Conservation (phyloP, 2,888 invertebrate species). For the Nomada flava region DNA sequence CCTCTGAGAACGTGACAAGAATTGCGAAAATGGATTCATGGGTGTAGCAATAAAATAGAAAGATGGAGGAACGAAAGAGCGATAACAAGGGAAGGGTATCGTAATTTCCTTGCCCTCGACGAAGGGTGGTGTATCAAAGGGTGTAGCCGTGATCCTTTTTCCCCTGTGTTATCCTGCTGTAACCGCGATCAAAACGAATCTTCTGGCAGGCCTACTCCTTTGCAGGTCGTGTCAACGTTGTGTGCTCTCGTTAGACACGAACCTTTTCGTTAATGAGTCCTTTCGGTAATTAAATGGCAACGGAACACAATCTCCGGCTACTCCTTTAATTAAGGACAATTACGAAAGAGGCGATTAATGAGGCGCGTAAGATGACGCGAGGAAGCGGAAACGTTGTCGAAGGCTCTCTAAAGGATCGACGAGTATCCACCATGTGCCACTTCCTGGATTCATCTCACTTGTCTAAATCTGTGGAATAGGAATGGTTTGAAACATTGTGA, state of each 20-base stretch:
- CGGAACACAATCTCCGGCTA: conserved; percentile 64
- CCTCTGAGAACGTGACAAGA: neutral
- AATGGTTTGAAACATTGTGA: conserved; percentile 2
- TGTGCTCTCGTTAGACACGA: conserved; percentile 66
- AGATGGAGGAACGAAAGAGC: neutral
- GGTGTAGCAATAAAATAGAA: neutral
- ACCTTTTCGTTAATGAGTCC: conserved; percentile 72
- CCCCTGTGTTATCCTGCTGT: conserved; percentile 1
- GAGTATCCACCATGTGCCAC: conserved; percentile 27
- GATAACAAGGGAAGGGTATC: neutral
- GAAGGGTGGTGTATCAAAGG: neutral
- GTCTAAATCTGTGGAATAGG: neutral
- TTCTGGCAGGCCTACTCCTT: conserved; percentile 1
- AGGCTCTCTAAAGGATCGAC: conserved; percentile 23
- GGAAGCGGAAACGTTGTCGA: conserved; percentile 53
- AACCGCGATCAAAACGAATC: conserved; percentile 35
- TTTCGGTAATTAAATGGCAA: conserved; percentile 71
- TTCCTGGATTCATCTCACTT: neutral
- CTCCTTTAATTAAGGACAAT: conserved; percentile 73
- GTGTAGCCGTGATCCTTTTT: conserved; percentile 16
- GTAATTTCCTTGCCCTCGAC: conserved; percentile 32
- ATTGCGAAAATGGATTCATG: neutral
- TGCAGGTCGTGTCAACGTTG: conserved; percentile 46
- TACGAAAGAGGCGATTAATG: conserved; percentile 68
- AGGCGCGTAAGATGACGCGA: conserved; percentile 60